phyloP scores from a whole-genome alignment of 2,888 invertebrate genomes.

The Drosophila peninsularis region DNA sequence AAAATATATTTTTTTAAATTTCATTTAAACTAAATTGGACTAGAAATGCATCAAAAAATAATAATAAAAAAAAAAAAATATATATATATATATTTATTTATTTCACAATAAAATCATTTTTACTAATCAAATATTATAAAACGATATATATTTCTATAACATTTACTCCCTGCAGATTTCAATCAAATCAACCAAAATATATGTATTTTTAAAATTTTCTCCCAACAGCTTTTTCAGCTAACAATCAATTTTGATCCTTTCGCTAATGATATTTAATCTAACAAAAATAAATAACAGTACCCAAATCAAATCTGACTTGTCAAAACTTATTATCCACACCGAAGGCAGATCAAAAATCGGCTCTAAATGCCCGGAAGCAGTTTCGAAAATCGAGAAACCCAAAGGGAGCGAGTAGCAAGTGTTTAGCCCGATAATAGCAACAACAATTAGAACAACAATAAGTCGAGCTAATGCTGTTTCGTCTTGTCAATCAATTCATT shows the following conservation, averaged over 20 bases:
- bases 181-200: too few relatives aligned
- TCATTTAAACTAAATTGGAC: too few relatives aligned
- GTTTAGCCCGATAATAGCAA: constrained; percentile 45
- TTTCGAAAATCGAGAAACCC: constrained; percentile 8
- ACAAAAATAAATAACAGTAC: not conserved
- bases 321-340: constrained; percentile 6
- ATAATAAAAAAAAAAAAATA: too few relatives aligned
- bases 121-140: not conserved
- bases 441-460: constrained; percentile 33
- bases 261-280: not conserved
- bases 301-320: constrained; percentile 11
- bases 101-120: not conserved
- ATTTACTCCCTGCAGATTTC: too few relatives aligned
- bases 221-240: too few relatives aligned
- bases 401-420: constrained; percentile 49
- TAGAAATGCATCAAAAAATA: too few relatives aligned
- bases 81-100: not conserved
- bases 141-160: too few relatives aligned
- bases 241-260: constrained; percentile 2
- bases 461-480: constrained; percentile 25
- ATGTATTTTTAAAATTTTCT: too few relatives aligned
- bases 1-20: too few relatives aligned
- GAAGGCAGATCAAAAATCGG: constrained; percentile 12
- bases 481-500: constrained; percentile 65
- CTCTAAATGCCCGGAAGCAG: constrained; percentile 61